Conservation (phyloP, 1,140 invertebrate genomes). For the Caenorhabditis latens region DNA sequence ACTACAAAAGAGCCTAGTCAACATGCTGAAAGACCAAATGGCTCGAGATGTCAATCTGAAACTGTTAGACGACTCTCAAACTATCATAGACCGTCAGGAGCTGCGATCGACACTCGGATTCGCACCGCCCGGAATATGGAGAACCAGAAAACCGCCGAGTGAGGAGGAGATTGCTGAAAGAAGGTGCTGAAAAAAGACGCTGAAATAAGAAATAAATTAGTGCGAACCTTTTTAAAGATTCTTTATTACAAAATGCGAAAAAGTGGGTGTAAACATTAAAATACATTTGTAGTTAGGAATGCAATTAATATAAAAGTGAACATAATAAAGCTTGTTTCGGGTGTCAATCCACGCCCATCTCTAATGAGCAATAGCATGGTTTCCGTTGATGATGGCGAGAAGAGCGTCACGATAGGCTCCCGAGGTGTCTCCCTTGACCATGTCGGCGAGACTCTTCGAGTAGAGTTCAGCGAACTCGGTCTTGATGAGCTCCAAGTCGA, state of each 20-base stretch:
- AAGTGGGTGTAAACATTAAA: background rate
- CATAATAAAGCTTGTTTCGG: background rate
- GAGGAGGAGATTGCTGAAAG: too few species aligned
- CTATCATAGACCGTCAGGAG: too few species aligned
- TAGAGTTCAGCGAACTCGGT: constrained; percentile 72
- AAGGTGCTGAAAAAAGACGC: too few species aligned
- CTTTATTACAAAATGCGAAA: constrained; percentile 3
- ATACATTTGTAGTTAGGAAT: constrained; percentile 10
- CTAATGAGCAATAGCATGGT: constrained; percentile 35
- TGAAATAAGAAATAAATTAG: too few species aligned
- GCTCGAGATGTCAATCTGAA: too few species aligned
- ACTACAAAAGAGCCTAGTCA: too few species aligned
- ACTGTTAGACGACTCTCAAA: too few species aligned
- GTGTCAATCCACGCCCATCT: background rate
- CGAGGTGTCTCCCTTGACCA: constrained; percentile 65
- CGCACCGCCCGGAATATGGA: too few species aligned
- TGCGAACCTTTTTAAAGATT: background rate
- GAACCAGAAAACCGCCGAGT: too few species aligned
- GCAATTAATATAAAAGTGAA: constrained; percentile 11
- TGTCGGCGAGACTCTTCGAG: constrained; percentile 70
- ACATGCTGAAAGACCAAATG: too few species aligned
- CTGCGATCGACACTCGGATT: too few species aligned
- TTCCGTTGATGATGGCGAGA: constrained; percentile 64
- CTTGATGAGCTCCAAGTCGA: constrained; percentile 78
- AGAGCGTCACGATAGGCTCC: constrained; percentile 63